Percentiles rank a stretch among this genome's conserved stretches.
These are phyloP conservation scores for Drosophila fungiperda DNA, from an alignment of 2,888 invertebrate genomes.

Conservation along the genomic window DNA sequence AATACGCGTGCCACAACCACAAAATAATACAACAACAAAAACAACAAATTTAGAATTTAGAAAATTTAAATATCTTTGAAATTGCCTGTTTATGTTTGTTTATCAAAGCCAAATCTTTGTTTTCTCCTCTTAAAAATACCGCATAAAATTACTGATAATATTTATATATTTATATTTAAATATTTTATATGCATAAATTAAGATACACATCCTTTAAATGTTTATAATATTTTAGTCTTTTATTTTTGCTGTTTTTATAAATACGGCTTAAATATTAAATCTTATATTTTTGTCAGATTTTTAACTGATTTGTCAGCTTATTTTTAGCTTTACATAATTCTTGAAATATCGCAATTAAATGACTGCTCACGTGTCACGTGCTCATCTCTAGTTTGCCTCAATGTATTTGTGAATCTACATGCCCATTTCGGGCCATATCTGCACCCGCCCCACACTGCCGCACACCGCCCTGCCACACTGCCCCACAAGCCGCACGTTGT, in stretches of 20 bases:
- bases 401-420: slow-evolving; percentile 25
- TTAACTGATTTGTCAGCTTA: neutral
- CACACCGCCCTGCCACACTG: no score
- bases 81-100: neutral
- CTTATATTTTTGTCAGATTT: neutral
- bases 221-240: no score
- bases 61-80: neutral
- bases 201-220: neutral
- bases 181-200: neutral
- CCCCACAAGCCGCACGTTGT: neutral
- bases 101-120: neutral
- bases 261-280: neutral
- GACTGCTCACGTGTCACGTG: slow-evolving; percentile 11
- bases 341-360: neutral
- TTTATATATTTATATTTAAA: neutral
- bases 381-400: slow-evolving; percentile 38
- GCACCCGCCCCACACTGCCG: neutral
- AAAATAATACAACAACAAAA: neutral
- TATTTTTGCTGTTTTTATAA: neutral
- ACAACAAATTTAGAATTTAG: neutral
- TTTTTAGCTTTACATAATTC: neutral
- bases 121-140: neutral
- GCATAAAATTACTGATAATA: neutral
- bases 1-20: neutral
- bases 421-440: slow-evolving; percentile 52